A percentile compares a stretch with the other conserved stretches of the same genome.
Evolutionary conservation across 1,140 invertebrate species (phyloP).

Genomic region (Drosophila rhopaloa): DNA sequence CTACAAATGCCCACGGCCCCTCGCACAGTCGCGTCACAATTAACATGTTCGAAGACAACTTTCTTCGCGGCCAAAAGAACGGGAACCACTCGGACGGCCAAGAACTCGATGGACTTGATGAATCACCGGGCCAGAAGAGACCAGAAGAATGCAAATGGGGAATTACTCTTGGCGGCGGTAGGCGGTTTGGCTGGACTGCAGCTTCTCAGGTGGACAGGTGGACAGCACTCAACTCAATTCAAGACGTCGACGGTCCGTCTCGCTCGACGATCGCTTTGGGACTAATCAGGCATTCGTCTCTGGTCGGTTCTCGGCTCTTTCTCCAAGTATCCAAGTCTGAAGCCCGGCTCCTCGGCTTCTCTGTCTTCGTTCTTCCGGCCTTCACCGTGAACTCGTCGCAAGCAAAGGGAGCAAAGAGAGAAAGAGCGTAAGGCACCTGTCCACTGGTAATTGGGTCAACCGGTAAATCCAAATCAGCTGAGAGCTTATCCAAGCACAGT

Average conservation of each 20-base stretch:
- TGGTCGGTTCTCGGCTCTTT: conserved; percentile 3
- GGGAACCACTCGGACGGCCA: conserved; percentile 11
- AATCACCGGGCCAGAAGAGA: conserved; percentile 36
- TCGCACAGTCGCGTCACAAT: conserved; percentile 47
- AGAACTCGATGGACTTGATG: conserved; percentile 35
- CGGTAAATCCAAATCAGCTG: conserved; percentile 62
- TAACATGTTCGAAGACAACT: conserved; percentile 76
- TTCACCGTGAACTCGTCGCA: conserved; percentile 34
- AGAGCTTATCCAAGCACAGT: conserved; percentile 4
- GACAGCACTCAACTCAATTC: background rate
- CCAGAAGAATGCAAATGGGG: conserved; percentile 47
- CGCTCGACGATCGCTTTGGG: conserved; percentile 42
- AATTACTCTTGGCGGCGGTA: conserved; percentile 11
- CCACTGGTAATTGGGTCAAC: conserved; percentile 63
- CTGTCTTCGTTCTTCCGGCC: conserved; percentile 7
- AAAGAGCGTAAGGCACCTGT: conserved; percentile 40
- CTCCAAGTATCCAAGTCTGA: background rate
- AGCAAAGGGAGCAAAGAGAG: conserved; percentile 7
- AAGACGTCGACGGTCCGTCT: conserved; percentile 12
- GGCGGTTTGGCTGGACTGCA: background rate
- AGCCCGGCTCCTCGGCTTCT: background rate
- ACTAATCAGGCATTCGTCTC: conserved; percentile 63
- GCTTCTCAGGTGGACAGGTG: conserved; percentile 18
- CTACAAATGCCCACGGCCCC: background rate
- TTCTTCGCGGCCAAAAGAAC: conserved; percentile 51